Evolutionary conservation across 2,888 invertebrate species (phyloP).

Genomic region (Isotomurus palustris): DNA sequence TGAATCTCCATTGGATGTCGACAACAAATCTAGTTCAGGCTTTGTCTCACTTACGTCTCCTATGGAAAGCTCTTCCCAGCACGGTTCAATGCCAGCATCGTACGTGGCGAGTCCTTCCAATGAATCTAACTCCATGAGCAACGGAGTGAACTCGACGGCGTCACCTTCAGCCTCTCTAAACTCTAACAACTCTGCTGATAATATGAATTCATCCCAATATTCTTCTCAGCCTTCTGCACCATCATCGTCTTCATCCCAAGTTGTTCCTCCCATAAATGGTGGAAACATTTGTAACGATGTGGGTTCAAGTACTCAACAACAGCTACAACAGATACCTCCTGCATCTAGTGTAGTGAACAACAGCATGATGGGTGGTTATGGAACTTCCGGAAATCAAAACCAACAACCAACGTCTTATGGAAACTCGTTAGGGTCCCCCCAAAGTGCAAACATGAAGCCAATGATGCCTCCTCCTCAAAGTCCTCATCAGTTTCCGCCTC

Average conservation of each 20-base stretch:
- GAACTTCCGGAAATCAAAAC: no score
- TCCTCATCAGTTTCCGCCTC: slow-evolving; percentile 46
- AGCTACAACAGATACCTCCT: slow-evolving; percentile 27
- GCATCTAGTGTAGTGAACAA: neutral
- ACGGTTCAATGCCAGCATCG: slow-evolving; percentile 47
- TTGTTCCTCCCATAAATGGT: no score
- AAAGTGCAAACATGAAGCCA: slow-evolving; percentile 7
- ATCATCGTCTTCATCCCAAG: no score
- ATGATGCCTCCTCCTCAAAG: slow-evolving; percentile 47
- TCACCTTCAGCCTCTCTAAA: no score
- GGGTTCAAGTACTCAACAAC: slow-evolving; percentile 20
- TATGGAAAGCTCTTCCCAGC: slow-evolving; percentile 34
- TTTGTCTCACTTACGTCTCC: slow-evolving; percentile 37
- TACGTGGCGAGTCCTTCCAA: slow-evolving; percentile 39
- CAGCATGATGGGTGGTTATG: slow-evolving; percentile 13
- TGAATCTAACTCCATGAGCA: slow-evolving; percentile 46
- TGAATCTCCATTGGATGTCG: slow-evolving; percentile 30
- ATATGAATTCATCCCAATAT: no score
- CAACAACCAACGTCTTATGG: slow-evolving; percentile 1
- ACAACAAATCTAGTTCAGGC: no score
- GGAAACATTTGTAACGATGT: no score
- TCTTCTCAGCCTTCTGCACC: no score
- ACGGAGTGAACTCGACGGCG: no score
- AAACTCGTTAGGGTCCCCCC: slow-evolving; percentile 4
- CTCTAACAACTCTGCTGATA: no score